Conservation (phyloP, 2,888 invertebrate genomes). For the Drosophila longiperda region DNA sequence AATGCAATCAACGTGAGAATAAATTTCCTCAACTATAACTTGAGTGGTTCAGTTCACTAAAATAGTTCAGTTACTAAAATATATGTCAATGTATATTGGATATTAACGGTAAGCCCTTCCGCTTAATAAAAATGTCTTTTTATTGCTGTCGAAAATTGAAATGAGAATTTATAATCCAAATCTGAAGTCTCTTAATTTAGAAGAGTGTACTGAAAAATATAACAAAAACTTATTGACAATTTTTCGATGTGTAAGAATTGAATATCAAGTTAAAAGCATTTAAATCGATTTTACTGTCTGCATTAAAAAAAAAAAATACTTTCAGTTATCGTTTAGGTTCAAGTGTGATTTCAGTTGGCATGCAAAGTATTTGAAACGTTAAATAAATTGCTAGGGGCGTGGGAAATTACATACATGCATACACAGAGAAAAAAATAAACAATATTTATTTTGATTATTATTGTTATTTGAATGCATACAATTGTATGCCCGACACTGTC, state of each 20-base stretch:
- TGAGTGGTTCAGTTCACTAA: not conserved
- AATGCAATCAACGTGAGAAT: not conserved
- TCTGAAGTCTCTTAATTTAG: not conserved
- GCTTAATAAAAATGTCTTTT: too few relatives aligned
- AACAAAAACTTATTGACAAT: too few relatives aligned
- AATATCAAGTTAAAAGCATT: too few relatives aligned
- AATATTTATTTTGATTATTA: not conserved
- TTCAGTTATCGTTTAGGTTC: not conserved
- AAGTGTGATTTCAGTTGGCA: not conserved
- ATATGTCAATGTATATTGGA: not conserved
- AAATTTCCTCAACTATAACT: not conserved
- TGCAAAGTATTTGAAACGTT: conserved; percentile 24
- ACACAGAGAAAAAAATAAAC: conserved; percentile 4
- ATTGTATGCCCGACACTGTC: not conserved
- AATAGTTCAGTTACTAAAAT: not conserved
- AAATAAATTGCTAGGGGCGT: conserved; percentile 4
- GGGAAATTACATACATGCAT: conserved; percentile 1
- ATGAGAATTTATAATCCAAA: not conserved
- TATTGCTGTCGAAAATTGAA: too few relatives aligned
- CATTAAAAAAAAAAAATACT: too few relatives aligned
- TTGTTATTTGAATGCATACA: not conserved
- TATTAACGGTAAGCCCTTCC: not conserved
- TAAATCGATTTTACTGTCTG: too few relatives aligned
- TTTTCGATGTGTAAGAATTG: too few relatives aligned
- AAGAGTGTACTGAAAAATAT: too few relatives aligned